phyloP scores from a whole-genome alignment of 2,113 vertebrate genomes.

The Sander vitreus region DNA sequence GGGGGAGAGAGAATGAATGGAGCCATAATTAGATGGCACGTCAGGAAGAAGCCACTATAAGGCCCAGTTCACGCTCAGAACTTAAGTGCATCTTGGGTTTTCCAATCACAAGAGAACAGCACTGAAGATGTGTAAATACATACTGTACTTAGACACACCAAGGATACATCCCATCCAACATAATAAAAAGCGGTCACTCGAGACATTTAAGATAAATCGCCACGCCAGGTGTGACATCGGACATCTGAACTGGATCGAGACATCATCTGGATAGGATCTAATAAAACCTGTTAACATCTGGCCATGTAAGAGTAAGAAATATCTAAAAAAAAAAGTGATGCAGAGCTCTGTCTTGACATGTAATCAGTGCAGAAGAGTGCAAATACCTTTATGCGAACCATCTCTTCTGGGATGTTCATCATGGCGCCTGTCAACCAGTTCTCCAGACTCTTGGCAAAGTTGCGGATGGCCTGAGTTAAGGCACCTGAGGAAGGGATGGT shows the following conservation, averaged over 20 bases:
- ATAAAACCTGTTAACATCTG: background rate
- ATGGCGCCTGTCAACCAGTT: conserved; percentile 92
- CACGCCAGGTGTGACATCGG: background rate
- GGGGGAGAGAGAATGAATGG: background rate
- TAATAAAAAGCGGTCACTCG: background rate
- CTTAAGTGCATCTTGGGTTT: background rate
- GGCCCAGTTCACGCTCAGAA: background rate
- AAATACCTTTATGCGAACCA: conserved; percentile 91
- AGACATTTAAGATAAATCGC: background rate
- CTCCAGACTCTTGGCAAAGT: conserved; percentile 95
- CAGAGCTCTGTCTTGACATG: background rate
- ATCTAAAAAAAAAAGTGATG: background rate
- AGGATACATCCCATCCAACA: background rate
- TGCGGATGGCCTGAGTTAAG: conserved; percentile 96
- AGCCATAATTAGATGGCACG: background rate
- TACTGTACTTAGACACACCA: too few relatives aligned
- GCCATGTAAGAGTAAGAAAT: background rate
- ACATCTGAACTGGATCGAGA: background rate
- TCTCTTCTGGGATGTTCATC: conserved; percentile 96
- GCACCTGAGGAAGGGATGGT: conserved; percentile 84
- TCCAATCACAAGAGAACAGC: background rate
- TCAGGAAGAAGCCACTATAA: background rate
- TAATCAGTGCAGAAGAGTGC: background rate
- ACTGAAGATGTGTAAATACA: background rate
- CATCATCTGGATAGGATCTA: background rate